phyloP scores from a whole-genome alignment of 2,113 vertebrate species.

The Takifugu bimaculatus region DNA sequence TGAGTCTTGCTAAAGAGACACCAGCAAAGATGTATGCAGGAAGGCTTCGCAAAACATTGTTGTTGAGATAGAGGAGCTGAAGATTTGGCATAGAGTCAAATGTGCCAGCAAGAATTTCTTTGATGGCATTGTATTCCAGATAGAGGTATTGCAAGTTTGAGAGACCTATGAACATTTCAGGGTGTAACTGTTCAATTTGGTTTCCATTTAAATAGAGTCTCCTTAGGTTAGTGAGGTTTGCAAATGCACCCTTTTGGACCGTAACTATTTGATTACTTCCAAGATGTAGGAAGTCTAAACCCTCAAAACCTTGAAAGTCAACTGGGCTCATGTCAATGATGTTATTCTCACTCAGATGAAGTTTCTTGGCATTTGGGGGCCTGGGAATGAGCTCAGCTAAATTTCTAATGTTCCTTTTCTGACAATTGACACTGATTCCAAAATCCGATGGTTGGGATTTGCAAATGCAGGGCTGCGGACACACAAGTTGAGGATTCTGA shows the following conservation, averaged over 20 bases:
- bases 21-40: constrained; percentile 92
- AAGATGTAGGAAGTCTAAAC: constrained; percentile 92
- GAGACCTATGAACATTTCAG: constrained; percentile 94
- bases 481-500: constrained; percentile 86
- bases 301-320: constrained; percentile 90
- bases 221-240: constrained; percentile 92
- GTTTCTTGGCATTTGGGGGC: constrained; percentile 91
- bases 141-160: constrained; percentile 94
- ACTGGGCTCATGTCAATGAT: constrained; percentile 84
- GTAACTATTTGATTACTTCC: constrained; percentile 90
- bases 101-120: constrained; percentile 90
- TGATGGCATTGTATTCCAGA: constrained; percentile 98
- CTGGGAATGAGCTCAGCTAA: constrained; percentile 85
- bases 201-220: constrained; percentile 95
- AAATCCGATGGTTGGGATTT: constrained; percentile 95
- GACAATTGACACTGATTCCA: constrained; percentile 95
- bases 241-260: constrained; percentile 88
- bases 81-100: constrained; percentile 96
- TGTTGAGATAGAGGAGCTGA: constrained; percentile 94
- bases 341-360: constrained; percentile 93
- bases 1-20: constrained; percentile 89
- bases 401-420: constrained; percentile 88
- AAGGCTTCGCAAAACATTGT: constrained; percentile 90
- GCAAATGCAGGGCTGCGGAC: constrained; percentile 88
- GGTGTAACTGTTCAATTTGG: constrained; percentile 90